Evolutionary conservation across 2,888 invertebrate species (phyloP).

Genomic region (Ochlodes sylvanus): DNA sequence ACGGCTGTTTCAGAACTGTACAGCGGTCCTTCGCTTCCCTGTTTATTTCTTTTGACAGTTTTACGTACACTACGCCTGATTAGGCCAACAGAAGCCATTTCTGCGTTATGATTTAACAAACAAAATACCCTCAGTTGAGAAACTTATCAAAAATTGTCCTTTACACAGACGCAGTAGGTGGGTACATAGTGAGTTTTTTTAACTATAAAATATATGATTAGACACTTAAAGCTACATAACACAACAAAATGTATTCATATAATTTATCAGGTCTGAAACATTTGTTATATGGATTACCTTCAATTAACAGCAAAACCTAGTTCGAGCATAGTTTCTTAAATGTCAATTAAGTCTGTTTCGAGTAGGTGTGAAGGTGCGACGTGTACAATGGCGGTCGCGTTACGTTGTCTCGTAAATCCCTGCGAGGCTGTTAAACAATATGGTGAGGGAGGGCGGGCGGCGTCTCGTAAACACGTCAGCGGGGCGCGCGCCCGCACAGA

Average conservation of each 20-base stretch:
- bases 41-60: constrained; percentile 76
- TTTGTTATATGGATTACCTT: constrained; percentile 4
- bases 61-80: constrained; percentile 68
- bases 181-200: background rate
- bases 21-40: constrained; percentile 55
- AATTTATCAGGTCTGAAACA: background rate
- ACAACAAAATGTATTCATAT: too few relatives aligned
- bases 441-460: constrained; percentile 75
- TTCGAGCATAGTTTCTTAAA: constrained; percentile 31
- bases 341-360: constrained; percentile 42
- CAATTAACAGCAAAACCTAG: constrained; percentile 3
- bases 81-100: constrained; percentile 49
- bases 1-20: constrained; percentile 49
- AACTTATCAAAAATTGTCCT: background rate
- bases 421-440: constrained; percentile 74
- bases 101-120: constrained; percentile 4
- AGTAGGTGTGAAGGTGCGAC: constrained; percentile 42
- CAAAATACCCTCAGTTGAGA: background rate
- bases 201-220: too few relatives aligned
- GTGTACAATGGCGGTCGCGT: constrained; percentile 34
- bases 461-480: constrained; percentile 78
- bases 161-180: background rate
- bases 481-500: constrained; percentile 72
- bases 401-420: constrained; percentile 45
- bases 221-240: too few relatives aligned